Evolutionary conservation across 1,140 invertebrate species (phyloP).

Genomic region (Penaeus indicus): DNA sequence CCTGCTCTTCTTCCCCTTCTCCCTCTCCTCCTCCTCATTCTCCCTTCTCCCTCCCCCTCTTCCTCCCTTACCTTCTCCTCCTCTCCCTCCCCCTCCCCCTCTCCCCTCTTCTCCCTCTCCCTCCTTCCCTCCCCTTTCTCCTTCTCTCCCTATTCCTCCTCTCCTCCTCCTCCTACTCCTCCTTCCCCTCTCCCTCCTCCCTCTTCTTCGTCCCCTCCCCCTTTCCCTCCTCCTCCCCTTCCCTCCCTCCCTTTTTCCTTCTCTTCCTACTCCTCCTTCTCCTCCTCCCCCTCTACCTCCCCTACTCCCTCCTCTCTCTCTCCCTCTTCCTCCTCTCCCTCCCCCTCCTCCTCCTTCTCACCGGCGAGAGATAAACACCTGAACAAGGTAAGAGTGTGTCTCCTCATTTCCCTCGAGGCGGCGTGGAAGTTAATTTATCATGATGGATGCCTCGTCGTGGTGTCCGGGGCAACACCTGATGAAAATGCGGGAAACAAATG

Average conservation of each 20-base stretch:
- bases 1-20: neutral
- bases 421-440: slow-evolving; percentile 16
- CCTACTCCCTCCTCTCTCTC: too few species aligned
- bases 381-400: neutral
- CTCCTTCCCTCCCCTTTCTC: neutral
- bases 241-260: neutral
- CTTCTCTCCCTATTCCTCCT: neutral
- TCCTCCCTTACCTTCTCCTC: neutral
- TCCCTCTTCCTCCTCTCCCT: too few species aligned
- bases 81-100: neutral
- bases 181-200: neutral
- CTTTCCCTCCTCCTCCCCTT: neutral
- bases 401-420: slow-evolving; percentile 23
- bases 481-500: slow-evolving; percentile 16
- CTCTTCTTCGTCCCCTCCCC: neutral
- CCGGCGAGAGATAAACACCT: too few species aligned
- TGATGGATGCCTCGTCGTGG: slow-evolving; percentile 4
- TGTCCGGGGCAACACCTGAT: neutral
- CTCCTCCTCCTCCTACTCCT: neutral
- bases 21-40: neutral
- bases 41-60: neutral
- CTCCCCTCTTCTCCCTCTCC: neutral
- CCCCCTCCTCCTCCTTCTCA: too few species aligned
- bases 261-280: rapidly evolving
- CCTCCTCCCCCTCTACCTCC: too few species aligned